Evolutionary conservation across 1,140 invertebrate species (phyloP), one percentile per base, ranked within the genome.

Genomic region (Apis florea): DNA sequence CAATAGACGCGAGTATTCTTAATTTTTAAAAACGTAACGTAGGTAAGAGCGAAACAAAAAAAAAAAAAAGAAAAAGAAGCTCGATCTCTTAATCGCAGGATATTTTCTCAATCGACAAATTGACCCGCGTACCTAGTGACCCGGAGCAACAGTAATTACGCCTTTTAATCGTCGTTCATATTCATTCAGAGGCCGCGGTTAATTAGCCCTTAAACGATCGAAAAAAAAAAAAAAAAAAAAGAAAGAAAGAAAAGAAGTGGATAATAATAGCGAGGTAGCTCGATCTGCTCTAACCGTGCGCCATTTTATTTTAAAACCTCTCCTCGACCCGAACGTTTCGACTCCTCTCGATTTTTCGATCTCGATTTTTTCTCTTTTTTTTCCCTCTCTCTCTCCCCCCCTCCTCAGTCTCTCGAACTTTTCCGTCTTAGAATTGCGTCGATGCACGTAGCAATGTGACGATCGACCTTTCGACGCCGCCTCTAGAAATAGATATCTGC

Each of bases 381-480:
- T 13, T 10, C 12, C 53, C 31, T 40, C 31, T 6, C 5, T 40
- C 5, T 0, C 31, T 40, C 31, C 31, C 5, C 31, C 6, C 5
- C 5, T 24, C 13, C 59, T 61, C 59, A 13, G 59, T 15, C 31
- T 6, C 31, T 6, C 31, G 26, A 24, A 63, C 31, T 68, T 66
- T 68, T 31, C 31, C 31, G 31, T 47, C 11, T 68, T 17, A 21
- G 24, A n/a, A 54, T n/a, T 40, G n/a, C 40, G 64, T 67, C 26
- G 53, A 77, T 40, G 61, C 47, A 53, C 61, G 61, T 15, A 68
- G 21, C 64, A 58, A 77, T 26, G 63, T 68, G 31, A 47, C 64
- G 64, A 76, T 76, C 63, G 74, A 77, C 75, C 75, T 77, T 77
- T 77, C n/a, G 31, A 40, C 31, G 53, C 51, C 47, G 64, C 11